phyloP scores from a whole-genome alignment of 2,797 vertebrate genomes.

The Halcyon chelicuti region DNA sequence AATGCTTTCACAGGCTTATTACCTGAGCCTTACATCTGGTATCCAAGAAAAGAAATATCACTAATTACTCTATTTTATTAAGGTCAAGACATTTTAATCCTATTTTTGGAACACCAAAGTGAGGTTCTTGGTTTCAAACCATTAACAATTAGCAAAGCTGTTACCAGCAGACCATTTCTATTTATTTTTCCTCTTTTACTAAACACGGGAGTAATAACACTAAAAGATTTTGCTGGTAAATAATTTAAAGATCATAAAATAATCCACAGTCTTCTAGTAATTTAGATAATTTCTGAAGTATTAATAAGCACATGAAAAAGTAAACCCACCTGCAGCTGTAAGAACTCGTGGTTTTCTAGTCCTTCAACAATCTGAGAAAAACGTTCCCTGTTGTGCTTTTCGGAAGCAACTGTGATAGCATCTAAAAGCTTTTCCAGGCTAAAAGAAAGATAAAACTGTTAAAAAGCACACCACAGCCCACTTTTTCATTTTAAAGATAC shows the following conservation, averaged over 20 bases:
- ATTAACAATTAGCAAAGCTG: background rate
- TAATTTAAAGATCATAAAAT: background rate
- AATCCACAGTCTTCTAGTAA: background rate
- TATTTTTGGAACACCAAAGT: background rate
- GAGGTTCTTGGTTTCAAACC: background rate
- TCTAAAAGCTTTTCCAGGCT: conserved; percentile 95
- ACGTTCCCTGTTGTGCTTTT: conserved; percentile 92
- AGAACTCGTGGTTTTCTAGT: conserved; percentile 93
- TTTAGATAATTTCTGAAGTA: background rate
- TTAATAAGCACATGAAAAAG: background rate
- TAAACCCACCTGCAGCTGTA: conserved; percentile 91
- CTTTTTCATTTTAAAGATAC: background rate
- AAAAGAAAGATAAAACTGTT: conserved; percentile 8
- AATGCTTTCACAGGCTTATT: background rate
- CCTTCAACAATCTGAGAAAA: conserved; percentile 95
- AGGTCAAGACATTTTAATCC: background rate
- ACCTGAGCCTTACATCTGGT: background rate
- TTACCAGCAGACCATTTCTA: background rate
- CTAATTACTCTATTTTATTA: background rate
- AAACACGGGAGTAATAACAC: background rate
- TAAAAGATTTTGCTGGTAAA: background rate
- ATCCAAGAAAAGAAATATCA: background rate
- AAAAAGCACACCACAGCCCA: background rate
- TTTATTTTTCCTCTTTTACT: background rate
- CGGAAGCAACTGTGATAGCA: conserved; percentile 94